Evolutionary conservation across 1,140 invertebrate genomes (phyloP).

Genomic region (Tribolium madens): DNA sequence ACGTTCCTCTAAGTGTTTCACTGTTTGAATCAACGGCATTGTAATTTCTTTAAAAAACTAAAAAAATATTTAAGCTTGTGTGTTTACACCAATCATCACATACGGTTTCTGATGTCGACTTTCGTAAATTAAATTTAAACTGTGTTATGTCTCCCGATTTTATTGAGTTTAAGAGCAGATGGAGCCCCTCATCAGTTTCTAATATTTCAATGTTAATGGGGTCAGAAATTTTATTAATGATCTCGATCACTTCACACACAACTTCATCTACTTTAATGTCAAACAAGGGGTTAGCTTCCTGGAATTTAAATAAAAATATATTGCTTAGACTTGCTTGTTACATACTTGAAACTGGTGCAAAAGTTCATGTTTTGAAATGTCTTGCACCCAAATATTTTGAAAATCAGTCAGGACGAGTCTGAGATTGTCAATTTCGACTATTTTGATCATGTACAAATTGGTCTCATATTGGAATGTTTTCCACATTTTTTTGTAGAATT

Average conservation of each 20-base stretch:
- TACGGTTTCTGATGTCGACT: conserved; percentile 15
- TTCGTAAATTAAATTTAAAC: conserved; percentile 34
- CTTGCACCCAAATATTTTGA: conserved; percentile 37
- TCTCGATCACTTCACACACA: neutral
- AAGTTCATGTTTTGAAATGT: neutral
- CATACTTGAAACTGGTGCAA: conserved; percentile 31
- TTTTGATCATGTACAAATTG: conserved; percentile 30
- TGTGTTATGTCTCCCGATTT: conserved; percentile 4
- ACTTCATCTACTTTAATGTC: conserved; percentile 33
- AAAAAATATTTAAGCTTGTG: neutral
- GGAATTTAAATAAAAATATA: neutral
- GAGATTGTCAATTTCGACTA: neutral
- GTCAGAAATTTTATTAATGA: conserved; percentile 32
- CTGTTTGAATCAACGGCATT: conserved; percentile 42
- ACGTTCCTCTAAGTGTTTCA: conserved; percentile 35
- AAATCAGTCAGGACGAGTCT: conserved; percentile 33
- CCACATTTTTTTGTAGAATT: conserved; percentile 43
- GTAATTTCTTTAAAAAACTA: conserved; percentile 48
- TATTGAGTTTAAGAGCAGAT: neutral
- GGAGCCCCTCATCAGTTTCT: neutral
- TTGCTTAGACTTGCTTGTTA: too few species aligned
- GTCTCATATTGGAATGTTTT: conserved; percentile 22
- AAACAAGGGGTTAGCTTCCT: conserved; percentile 43
- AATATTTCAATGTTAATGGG: neutral
- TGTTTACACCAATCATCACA: neutral